A percentile compares a stretch with the other conserved stretches of the same genome.
Evolutionary conservation across 2,888 invertebrate genomes (phyloP).

Genomic region (Rhagonycha fulva): DNA sequence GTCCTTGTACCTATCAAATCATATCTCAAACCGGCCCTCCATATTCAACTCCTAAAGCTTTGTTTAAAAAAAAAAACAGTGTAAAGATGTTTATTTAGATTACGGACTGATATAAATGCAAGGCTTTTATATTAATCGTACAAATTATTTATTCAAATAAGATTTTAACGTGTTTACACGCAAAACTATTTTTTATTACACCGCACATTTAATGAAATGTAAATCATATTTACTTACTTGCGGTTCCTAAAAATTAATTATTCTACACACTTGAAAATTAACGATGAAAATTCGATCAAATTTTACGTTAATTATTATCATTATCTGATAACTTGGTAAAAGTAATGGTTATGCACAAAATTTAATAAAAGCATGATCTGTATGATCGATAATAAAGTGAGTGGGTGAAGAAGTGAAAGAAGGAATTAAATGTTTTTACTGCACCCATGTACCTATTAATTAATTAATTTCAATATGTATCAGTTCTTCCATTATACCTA

Average conservation of each 20-base stretch:
- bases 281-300: background rate
- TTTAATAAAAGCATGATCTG: background rate
- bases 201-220: background rate
- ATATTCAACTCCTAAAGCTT: slow-evolving; percentile 36
- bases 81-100: slow-evolving; percentile 50
- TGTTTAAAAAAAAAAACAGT: slow-evolving; percentile 35
- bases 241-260: background rate
- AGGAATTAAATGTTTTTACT: background rate
- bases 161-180: slow-evolving; percentile 40
- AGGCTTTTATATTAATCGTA: slow-evolving; percentile 48
- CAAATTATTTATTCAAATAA: slow-evolving; percentile 47
- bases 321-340: background rate
- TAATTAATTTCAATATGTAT: background rate
- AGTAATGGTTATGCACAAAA: background rate
- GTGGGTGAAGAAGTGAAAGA: background rate
- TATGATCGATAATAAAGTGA: background rate
- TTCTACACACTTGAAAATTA: background rate
- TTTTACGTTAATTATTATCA: background rate
- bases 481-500: background rate
- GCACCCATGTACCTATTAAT: background rate
- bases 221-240: background rate
- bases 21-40: slow-evolving; percentile 50
- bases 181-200: slow-evolving; percentile 46
- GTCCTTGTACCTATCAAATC: slow-evolving; percentile 52
- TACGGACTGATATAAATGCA: slow-evolving; percentile 43